phyloP scores from a whole-genome alignment of 2,797 vertebrate genomes.

The Neostethus bicornis region DNA sequence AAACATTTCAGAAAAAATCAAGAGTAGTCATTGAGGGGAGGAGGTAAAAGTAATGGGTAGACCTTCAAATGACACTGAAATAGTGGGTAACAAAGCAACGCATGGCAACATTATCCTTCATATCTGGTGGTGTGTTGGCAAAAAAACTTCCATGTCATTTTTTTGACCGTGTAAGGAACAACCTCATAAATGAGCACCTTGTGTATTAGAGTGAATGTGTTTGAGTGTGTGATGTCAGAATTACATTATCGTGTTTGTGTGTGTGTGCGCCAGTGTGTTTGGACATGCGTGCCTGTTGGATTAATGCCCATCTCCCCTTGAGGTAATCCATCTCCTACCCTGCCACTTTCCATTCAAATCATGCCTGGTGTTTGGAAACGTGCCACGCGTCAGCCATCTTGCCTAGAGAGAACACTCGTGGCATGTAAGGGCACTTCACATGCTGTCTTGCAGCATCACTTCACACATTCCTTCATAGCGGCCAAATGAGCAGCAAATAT shows the following conservation, averaged over 20 bases:
- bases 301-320: conserved; percentile 42
- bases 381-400: conserved; percentile 50
- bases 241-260: conserved; percentile 8
- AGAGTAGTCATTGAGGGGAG: conserved; percentile 2
- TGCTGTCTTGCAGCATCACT: conserved; percentile 30
- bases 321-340: conserved; percentile 71
- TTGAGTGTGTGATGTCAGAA: conserved; percentile 2
- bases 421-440: conserved; percentile 56
- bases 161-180: not conserved
- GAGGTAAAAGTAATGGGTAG: not conserved
- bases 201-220: not conserved
- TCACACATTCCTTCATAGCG: conserved; percentile 29
- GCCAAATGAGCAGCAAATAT: conserved; percentile 34
- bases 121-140: conserved; percentile 3
- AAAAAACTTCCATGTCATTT: conserved; percentile 1
- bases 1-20: conserved; percentile 15
- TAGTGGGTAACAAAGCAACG: conserved; percentile 36
- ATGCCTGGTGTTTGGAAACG: conserved; percentile 37
- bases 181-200: not conserved
- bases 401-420: conserved; percentile 40
- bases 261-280: conserved; percentile 27
- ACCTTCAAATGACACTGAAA: conserved; percentile 63
- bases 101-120: conserved; percentile 37
- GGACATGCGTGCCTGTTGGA: conserved; percentile 43
- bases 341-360: conserved; percentile 64